Percentiles rank a stretch among this genome's conserved stretches.
phyloP scores from a whole-genome alignment of 2,888 invertebrate species.

The Eugnorisma glareosa region DNA sequence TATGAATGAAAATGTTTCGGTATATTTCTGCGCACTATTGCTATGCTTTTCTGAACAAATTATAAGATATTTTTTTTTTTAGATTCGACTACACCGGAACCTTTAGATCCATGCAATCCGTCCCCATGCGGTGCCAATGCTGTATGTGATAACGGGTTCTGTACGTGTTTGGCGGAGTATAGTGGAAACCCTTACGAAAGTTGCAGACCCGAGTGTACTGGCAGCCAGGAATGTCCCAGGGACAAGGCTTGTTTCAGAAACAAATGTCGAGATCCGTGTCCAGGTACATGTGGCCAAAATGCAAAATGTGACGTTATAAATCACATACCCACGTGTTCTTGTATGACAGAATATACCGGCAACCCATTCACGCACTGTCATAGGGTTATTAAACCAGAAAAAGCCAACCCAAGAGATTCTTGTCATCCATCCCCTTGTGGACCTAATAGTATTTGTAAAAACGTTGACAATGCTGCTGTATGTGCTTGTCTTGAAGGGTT shows the following conservation, averaged over 20 bases:
- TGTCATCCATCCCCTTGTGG: conserved; percentile 95
- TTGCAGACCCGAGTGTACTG: conserved; percentile 93
- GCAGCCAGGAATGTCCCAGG: conserved; percentile 93
- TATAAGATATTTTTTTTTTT: conserved; percentile 61
- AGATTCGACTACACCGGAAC: conserved; percentile 82
- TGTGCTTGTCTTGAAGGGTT: conserved; percentile 95
- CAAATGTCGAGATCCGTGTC: conserved; percentile 94
- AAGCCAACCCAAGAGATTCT: conserved; percentile 90
- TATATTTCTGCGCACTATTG: background rate
- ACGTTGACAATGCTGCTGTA: conserved; percentile 94
- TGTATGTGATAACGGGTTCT: conserved; percentile 92
- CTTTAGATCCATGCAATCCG: conserved; percentile 92
- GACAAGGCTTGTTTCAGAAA: conserved; percentile 93
- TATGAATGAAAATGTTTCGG: conserved; percentile 65
- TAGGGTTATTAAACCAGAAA: conserved; percentile 75
- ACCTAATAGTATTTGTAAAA: conserved; percentile 94
- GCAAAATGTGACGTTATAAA: conserved; percentile 94
- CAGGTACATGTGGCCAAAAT: conserved; percentile 93
- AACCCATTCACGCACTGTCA: conserved; percentile 92
- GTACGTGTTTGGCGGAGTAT: conserved; percentile 92
- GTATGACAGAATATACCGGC: conserved; percentile 92
- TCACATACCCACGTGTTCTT: conserved; percentile 94
- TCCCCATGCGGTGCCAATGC: conserved; percentile 94
- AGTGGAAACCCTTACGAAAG: conserved; percentile 93
- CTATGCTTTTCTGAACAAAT: background rate